phyloP scores from a whole-genome alignment of 2,797 vertebrate genomes.

The Acanthurus leucopareius region DNA sequence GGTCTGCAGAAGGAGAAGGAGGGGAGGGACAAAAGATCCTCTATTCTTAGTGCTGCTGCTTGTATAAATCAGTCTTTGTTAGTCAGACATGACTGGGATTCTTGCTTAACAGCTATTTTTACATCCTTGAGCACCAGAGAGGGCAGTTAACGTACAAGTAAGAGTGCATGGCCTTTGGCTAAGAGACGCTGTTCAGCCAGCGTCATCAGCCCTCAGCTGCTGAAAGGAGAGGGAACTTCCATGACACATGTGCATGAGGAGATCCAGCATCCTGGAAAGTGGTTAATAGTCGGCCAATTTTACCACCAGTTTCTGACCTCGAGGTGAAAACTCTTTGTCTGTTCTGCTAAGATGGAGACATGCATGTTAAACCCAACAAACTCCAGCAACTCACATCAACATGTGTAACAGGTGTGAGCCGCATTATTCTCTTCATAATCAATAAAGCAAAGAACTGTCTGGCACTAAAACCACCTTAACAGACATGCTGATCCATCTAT shows the following conservation, averaged over 20 bases:
- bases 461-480: background rate
- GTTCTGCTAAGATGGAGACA: background rate
- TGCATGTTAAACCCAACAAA: constrained; percentile 11
- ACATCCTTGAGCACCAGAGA: constrained; percentile 78
- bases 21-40: constrained; percentile 90
- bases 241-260: constrained; percentile 29
- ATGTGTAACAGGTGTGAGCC: background rate
- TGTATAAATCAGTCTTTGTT: constrained; percentile 97
- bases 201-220: constrained; percentile 58
- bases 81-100: constrained; percentile 93
- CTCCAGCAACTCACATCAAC: background rate
- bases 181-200: constrained; percentile 32
- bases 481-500: no score
- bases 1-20: constrained; percentile 74
- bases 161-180: constrained; percentile 71
- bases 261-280: constrained; percentile 26
- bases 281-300: constrained; percentile 36
- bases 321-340: constrained; percentile 33
- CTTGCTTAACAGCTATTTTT: constrained; percentile 96
- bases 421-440: background rate
- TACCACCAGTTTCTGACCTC: constrained; percentile 11
- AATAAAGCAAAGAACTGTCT: background rate
- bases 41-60: constrained; percentile 88
- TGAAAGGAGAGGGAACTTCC: constrained; percentile 67
- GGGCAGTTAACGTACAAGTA: constrained; percentile 69